Evolutionary conservation across 1,140 invertebrate genomes (phyloP).

Genomic region (Hesperophylax magnus): DNA sequence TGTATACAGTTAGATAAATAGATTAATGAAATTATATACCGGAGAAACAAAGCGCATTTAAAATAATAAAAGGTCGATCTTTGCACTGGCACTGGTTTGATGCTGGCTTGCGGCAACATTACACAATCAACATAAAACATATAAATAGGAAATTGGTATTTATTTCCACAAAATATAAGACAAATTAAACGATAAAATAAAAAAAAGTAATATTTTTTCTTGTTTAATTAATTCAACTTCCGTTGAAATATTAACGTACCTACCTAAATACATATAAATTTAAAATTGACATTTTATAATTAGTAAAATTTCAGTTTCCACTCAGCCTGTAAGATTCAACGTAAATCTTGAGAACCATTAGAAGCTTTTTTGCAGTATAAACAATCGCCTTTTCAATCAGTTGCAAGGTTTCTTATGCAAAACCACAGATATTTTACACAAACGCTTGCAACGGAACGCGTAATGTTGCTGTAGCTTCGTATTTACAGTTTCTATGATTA

Average conservation of each 20-base stretch:
- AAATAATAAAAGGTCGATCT: too few species aligned
- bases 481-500: constrained; percentile 47
- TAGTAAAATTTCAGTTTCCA: constrained; percentile 37
- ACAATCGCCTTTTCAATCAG: constrained; percentile 15
- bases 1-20: too few species aligned
- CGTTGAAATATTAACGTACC: not conserved
- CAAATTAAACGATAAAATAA: too few species aligned
- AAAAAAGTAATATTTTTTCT: too few species aligned
- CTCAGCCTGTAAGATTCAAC: constrained; percentile 18
- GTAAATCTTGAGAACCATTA: constrained; percentile 15
- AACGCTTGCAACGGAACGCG: constrained; percentile 23
- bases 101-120: too few species aligned
- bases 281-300: constrained; percentile 44
- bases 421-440: not conserved
- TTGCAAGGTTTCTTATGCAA: not conserved
- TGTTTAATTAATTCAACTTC: too few species aligned
- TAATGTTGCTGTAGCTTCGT: constrained; percentile 44
- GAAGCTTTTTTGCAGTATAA: constrained; percentile 40
- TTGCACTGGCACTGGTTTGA: too few species aligned
- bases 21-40: too few species aligned
- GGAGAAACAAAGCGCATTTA: too few species aligned
- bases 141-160: too few species aligned
- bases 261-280: constrained; percentile 15
- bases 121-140: too few species aligned
- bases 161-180: too few species aligned